These are phyloP conservation scores for Poecilia velifera DNA, from an alignment of 2,797 vertebrate species.

Conservation along the genomic window DNA sequence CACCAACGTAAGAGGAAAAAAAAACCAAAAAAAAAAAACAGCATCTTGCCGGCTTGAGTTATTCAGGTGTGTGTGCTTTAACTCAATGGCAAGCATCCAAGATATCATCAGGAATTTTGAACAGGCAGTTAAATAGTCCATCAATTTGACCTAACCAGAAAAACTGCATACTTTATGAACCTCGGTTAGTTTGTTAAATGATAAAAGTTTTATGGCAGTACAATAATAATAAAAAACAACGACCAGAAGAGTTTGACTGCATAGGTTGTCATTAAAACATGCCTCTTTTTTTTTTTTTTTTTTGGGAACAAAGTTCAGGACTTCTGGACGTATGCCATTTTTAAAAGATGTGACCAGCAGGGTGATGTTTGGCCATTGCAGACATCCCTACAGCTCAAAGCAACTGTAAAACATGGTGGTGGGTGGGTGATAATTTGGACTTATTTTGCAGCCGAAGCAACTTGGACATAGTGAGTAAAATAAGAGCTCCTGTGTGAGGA, in stretches of 20 bases:
- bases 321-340: background rate
- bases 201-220: background rate
- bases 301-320: background rate
- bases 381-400: background rate
- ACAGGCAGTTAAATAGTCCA: background rate
- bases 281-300: background rate
- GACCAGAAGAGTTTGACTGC: background rate
- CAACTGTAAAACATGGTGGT: slow-evolving; percentile 1
- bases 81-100: background rate
- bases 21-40: too few species aligned
- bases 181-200: background rate
- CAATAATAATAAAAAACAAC: background rate
- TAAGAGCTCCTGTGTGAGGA: background rate
- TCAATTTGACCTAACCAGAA: background rate
- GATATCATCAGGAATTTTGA: background rate
- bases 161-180: background rate
- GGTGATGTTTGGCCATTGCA: background rate
- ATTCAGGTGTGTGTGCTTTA: background rate
- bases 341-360: background rate
- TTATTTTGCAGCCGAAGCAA: background rate
- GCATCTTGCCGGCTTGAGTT: background rate
- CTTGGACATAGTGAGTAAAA: background rate
- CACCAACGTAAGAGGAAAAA: background rate
- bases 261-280: background rate
- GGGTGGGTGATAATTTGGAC: slow-evolving; percentile 4